Percentiles rank a stretch among this genome's conserved stretches.
phyloP scores from a whole-genome alignment of 2,797 vertebrate species.

The Podargus strigoides region DNA sequence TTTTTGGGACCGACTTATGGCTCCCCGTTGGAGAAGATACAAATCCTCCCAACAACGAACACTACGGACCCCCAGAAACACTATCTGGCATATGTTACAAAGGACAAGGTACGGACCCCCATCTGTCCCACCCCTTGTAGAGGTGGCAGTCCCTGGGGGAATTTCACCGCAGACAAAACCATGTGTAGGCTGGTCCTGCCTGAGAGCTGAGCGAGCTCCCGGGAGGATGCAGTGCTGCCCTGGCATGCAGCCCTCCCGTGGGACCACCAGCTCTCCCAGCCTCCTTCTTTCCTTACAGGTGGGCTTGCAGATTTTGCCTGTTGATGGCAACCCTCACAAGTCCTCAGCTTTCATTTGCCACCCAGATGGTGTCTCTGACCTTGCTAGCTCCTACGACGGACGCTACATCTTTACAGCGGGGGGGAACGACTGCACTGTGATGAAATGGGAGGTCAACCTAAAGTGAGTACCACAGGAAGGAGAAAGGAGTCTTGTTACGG shows the following conservation, averaged over 20 bases:
- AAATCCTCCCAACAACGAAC: conserved; percentile 73
- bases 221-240: neutral
- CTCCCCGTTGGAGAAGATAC: conserved; percentile 83
- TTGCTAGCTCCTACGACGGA: conserved; percentile 82
- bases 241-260: fast-evolving
- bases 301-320: conserved; percentile 90
- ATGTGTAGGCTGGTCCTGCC: fast-evolving
- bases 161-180: neutral
- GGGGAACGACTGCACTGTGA: conserved; percentile 75
- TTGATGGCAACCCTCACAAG: conserved; percentile 92
- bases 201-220: neutral
- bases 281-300: conserved; percentile 72
- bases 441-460: conserved; percentile 85
- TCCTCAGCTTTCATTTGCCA: conserved; percentile 86
- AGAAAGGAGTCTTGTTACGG: neutral
- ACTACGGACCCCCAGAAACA: conserved; percentile 44
- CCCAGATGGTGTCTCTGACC: conserved; percentile 73
- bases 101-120: conserved; percentile 81
- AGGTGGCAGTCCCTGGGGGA: neutral
- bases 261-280: neutral
- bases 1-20: conserved; percentile 84
- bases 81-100: conserved; percentile 85
- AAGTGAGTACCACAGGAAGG: conserved; percentile 65
- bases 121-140: neutral
- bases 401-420: conserved; percentile 85